Conservation (phyloP, 2,797 vertebrate genomes). For the Lithobates pipiens region DNA sequence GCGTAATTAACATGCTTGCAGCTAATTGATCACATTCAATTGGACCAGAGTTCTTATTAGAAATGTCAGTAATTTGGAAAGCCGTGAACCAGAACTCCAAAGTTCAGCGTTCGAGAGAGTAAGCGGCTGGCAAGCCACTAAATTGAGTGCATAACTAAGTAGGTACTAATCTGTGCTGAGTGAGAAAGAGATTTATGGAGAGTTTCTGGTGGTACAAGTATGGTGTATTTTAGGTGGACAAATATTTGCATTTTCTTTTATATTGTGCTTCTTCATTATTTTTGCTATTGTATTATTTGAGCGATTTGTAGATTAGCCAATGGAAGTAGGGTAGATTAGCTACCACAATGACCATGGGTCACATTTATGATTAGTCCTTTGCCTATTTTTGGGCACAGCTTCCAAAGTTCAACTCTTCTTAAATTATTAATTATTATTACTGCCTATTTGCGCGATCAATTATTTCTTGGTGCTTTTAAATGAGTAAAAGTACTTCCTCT, state of each 20-base stretch:
- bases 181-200: not conserved
- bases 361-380: no score
- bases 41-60: constrained; percentile 6
- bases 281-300: no score
- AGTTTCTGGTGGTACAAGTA: not conserved
- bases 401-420: no score
- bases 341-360: not conserved
- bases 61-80: constrained; percentile 17
- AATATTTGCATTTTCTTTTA: no score
- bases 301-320: no score
- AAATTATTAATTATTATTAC: no score
- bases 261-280: no score
- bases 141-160: not conserved
- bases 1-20: constrained; percentile 20
- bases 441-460: no score
- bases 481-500: no score
- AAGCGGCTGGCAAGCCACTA: not conserved
- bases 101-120: constrained; percentile 3
- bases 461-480: no score
- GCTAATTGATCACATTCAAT: constrained; percentile 38
- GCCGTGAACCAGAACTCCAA: constrained; percentile 22
- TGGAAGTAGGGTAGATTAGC: no score
- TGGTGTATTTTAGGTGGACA: not conserved
- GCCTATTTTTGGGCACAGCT: no score
- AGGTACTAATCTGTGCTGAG: not conserved